These are phyloP conservation scores for Carollia perspicillata DNA, from an alignment of 2,113 vertebrate genomes.

Conservation along the genomic window DNA sequence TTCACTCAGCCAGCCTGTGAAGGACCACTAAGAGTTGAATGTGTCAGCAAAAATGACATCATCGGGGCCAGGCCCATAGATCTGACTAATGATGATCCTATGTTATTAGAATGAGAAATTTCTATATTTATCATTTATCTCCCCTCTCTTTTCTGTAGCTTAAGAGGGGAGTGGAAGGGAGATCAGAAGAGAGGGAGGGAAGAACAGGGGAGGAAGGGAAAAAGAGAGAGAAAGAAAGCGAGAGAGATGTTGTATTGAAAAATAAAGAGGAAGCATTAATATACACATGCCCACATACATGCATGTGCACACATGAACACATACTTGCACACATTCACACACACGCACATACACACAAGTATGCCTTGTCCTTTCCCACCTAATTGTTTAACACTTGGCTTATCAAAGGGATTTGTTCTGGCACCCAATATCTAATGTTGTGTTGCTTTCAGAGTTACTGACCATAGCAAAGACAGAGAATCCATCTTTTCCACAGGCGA, in stretches of 20 bases:
- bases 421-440: background rate
- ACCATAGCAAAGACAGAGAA: background rate
- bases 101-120: background rate
- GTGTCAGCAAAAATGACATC: background rate
- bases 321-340: background rate
- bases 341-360: background rate
- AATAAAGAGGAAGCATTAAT: background rate
- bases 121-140: background rate
- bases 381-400: background rate
- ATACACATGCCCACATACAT: background rate
- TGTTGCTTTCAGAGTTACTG: background rate
- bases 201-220: fast-evolving
- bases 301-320: background rate
- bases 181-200: too few species aligned
- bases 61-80: background rate
- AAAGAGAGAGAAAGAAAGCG: too few species aligned
- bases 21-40: background rate
- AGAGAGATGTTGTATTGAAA: too few species aligned
- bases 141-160: background rate
- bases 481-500: background rate
- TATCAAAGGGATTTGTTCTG: background rate
- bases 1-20: background rate
- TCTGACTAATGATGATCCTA: background rate
- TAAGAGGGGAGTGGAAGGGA: background rate
- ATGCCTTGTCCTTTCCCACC: too few species aligned